A percentile compares a stretch with the other conserved stretches of the same genome.
These are phyloP conservation scores for Marmota flaviventris DNA, from an alignment of 2,113 vertebrate species.

Conservation along the genomic window DNA sequence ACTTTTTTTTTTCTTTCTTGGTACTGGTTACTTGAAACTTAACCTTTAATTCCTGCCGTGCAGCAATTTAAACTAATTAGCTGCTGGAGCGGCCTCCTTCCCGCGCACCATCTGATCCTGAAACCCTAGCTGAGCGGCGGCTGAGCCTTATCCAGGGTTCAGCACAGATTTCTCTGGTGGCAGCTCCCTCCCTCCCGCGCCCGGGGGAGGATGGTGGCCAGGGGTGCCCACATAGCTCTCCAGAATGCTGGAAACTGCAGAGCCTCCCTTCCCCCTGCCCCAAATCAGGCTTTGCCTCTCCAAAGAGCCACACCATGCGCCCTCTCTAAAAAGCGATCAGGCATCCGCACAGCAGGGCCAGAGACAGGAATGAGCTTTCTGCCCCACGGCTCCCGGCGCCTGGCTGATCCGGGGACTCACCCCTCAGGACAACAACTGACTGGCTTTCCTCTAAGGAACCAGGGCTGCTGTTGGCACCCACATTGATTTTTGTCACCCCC, in stretches of 20 bases:
- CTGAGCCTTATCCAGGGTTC: not conserved
- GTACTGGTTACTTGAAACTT: conserved; percentile 40
- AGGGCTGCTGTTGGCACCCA: not conserved
- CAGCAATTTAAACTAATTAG: conserved; percentile 50
- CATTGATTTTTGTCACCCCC: not conserved
- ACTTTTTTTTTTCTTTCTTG: not conserved
- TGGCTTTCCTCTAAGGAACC: not conserved
- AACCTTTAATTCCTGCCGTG: conserved; percentile 19
- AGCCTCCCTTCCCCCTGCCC: not conserved
- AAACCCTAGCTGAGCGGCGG: not conserved
- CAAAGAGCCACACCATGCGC: not conserved
- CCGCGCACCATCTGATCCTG: not conserved
- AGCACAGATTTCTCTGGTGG: not conserved
- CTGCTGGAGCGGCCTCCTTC: conserved; percentile 4
- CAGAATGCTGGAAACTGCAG: not conserved
- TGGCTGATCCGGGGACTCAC: accelerated
- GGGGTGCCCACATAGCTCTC: not conserved
- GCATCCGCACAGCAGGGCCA: not conserved
- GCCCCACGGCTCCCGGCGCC: accelerated
- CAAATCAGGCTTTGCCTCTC: not conserved
- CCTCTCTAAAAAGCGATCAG: not conserved
- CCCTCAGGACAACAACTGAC: not conserved
- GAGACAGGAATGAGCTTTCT: not conserved
- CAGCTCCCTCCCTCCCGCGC: not conserved
- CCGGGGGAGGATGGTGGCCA: accelerated